Evolutionary conservation across 2,797 vertebrate genomes (phyloP).

Genomic region (Silurus lanzhouensis): DNA sequence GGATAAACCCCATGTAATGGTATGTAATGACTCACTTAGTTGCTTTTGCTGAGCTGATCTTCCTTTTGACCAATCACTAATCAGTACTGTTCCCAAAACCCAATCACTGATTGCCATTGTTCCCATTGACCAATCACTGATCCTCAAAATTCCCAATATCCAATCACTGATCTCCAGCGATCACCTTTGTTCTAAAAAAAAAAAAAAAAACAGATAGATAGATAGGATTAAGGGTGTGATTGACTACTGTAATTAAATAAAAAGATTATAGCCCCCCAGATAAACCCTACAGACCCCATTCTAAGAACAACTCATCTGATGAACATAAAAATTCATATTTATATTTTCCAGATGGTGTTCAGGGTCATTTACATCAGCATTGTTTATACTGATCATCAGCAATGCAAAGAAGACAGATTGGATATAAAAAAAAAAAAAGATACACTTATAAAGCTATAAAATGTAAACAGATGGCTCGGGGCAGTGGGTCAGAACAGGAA

Average conservation of each 20-base stretch:
- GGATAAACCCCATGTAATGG: no score
- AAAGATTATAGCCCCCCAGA: neutral
- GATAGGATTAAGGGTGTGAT: neutral
- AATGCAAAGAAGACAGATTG: neutral
- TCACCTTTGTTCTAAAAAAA: no score
- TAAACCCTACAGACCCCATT: neutral
- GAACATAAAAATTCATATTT: slow-evolving; percentile 15
- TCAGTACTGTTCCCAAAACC: no score
- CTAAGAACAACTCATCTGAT: neutral
- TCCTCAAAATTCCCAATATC: no score
- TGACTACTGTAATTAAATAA: neutral
- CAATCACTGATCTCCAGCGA: no score
- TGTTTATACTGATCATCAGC: slow-evolving; percentile 1
- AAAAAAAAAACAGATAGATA: no score
- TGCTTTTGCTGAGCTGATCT: no score
- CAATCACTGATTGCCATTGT: no score
- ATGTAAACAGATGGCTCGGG: slow-evolving; percentile 1
- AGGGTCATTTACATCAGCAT: slow-evolving; percentile 14
- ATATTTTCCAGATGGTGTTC: slow-evolving; percentile 29
- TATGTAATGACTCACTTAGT: no score
- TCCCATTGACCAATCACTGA: no score
- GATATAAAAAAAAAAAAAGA: slow-evolving; percentile 6
- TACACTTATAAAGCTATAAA: neutral
- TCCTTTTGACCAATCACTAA: no score
- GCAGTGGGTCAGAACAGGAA: slow-evolving; percentile 24